A percentile compares a stretch with the other conserved stretches of the same genome.
Evolutionary conservation across 2,797 vertebrate genomes (phyloP).

Genomic region (Lithobates pipiens): DNA sequence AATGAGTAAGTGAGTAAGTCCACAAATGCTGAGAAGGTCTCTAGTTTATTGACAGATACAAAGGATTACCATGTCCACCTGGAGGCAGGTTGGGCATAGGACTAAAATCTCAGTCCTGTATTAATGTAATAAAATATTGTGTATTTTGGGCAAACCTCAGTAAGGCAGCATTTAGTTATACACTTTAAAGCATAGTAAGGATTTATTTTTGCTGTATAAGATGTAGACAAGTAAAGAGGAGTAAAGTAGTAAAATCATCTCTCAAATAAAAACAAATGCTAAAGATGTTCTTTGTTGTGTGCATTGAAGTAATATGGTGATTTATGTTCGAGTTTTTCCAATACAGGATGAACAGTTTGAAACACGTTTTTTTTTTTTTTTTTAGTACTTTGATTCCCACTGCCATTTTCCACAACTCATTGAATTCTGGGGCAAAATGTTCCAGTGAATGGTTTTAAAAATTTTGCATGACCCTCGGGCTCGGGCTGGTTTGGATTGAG

Average conservation of each 20-base stretch:
- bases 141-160: too few species aligned
- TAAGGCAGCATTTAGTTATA: neutral
- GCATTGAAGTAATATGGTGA: neutral
- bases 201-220: neutral
- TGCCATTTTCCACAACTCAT: slow-evolving; percentile 10
- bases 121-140: too few species aligned
- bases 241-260: neutral
- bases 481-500: slow-evolving; percentile 4
- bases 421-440: slow-evolving; percentile 42
- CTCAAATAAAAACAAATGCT: neutral
- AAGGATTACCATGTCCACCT: too few species aligned
- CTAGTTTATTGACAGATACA: too few species aligned
- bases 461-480: slow-evolving; percentile 33
- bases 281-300: neutral
- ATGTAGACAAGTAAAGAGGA: neutral
- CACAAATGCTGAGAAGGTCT: too few species aligned
- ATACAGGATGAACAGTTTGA: neutral
- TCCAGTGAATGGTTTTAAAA: slow-evolving; percentile 45
- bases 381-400: slow-evolving; percentile 21
- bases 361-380: neutral
- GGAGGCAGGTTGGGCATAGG: too few species aligned
- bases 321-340: neutral
- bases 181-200: too few species aligned
- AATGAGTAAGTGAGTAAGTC: too few species aligned
- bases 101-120: too few species aligned